These are phyloP conservation scores for Phocides pigmalion DNA, from an alignment of 1,140 invertebrate genomes.

Conservation along the genomic window DNA sequence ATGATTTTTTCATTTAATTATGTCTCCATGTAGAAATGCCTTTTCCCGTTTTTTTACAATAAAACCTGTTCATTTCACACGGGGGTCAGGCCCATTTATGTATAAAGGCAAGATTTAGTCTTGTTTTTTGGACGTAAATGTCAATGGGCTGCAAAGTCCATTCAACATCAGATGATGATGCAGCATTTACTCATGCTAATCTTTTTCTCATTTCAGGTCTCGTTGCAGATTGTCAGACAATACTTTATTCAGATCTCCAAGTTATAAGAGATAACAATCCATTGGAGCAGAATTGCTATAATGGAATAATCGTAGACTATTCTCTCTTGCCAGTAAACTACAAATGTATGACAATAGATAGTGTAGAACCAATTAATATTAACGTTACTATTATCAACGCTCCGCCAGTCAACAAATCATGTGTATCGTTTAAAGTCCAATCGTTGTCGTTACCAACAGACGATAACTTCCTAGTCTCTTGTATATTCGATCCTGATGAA, in stretches of 20 bases:
- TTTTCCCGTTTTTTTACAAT: no score
- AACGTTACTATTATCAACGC: constrained; percentile 58
- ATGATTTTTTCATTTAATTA: no score
- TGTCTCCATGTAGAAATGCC: no score
- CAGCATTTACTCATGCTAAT: not conserved
- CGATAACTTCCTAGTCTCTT: constrained; percentile 63
- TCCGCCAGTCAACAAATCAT: constrained; percentile 39
- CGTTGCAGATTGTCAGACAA: constrained; percentile 77
- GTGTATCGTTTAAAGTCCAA: constrained; percentile 67
- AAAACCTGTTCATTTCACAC: no score
- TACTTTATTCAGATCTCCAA: constrained; percentile 84
- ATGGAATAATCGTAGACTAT: constrained; percentile 56
- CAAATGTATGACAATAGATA: constrained; percentile 63
- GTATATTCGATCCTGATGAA: constrained; percentile 60
- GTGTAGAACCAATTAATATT: constrained; percentile 59
- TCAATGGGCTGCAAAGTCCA: no score
- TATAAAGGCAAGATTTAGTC: no score
- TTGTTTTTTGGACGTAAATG: no score
- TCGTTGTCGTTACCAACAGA: constrained; percentile 71
- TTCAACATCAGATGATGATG: no score
- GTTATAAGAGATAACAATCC: constrained; percentile 67
- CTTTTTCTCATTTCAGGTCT: constrained; percentile 65
- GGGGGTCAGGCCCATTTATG: no score
- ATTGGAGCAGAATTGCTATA: constrained; percentile 60
- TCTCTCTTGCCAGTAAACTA: constrained; percentile 51